A percentile compares a stretch with the other conserved stretches of the same genome.
These are phyloP conservation scores for Pogoniulus pusillus DNA, from an alignment of 2,797 vertebrate species.

Conservation along the genomic window DNA sequence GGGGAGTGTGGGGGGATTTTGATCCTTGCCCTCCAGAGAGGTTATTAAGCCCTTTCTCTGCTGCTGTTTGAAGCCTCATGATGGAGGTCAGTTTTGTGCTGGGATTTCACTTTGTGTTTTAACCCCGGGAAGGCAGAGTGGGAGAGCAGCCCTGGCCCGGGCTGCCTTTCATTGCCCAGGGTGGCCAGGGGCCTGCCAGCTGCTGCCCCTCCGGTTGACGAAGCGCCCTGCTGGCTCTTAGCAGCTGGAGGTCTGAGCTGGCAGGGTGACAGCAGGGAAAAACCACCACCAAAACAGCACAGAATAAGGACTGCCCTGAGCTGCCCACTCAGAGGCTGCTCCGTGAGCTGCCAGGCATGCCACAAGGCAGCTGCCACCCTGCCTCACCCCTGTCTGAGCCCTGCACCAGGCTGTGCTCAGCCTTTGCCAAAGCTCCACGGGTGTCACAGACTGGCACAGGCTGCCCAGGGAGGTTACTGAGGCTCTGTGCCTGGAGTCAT, in stretches of 20 bases:
- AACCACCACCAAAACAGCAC: not conserved
- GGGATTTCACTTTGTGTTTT: not conserved
- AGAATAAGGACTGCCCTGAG: not conserved
- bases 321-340: not conserved
- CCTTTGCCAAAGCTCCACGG: not conserved
- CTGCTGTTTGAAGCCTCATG: not conserved
- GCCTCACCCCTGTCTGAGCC: rapidly evolving
- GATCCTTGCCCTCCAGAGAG: not conserved
- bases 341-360: not conserved
- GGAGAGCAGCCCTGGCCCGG: not conserved
- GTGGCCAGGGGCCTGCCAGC: not conserved
- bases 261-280: not conserved
- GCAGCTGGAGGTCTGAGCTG: not conserved
- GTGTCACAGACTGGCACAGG: too few species aligned
- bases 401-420: not conserved
- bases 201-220: rapidly evolving
- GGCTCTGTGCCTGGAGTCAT: too few species aligned
- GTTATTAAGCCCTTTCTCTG: not conserved
- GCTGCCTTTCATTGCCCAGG: not conserved
- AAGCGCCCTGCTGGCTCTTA: not conserved
- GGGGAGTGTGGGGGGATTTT: not conserved
- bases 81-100: not conserved
- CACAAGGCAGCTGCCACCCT: rapidly evolving
- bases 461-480: too few species aligned
- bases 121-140: not conserved